Percentiles rank a stretch among this genome's conserved stretches.
Conservation (phyloP, 2,888 invertebrate species). For the Zonitis immaculata region DNA sequence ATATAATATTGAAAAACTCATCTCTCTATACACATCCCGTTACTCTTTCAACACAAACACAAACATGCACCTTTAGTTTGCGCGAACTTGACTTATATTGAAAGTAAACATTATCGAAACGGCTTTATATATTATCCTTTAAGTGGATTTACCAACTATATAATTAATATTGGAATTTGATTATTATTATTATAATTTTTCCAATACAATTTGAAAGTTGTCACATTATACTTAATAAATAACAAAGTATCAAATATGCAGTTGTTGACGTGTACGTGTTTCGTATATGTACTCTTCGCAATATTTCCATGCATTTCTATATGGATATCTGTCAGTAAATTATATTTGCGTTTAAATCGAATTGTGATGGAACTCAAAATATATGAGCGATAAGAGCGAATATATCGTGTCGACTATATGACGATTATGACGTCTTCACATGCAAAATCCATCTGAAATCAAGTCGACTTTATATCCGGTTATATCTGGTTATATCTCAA, state of each 20-base stretch:
- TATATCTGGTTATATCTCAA: too few species aligned
- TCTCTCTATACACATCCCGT: slow-evolving; percentile 10
- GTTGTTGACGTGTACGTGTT: slow-evolving; percentile 26
- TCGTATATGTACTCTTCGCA: slow-evolving; percentile 20
- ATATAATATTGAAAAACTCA: slow-evolving; percentile 37
- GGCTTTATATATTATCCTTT: neutral
- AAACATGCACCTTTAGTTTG: slow-evolving; percentile 30
- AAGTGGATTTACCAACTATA: slow-evolving; percentile 7
- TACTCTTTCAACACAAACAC: slow-evolving; percentile 22
- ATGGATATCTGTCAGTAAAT: slow-evolving; percentile 23
- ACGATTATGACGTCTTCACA: slow-evolving; percentile 19
- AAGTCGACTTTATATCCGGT: slow-evolving; percentile 25
- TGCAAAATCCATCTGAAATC: slow-evolving; percentile 22
- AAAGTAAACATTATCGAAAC: slow-evolving; percentile 28
- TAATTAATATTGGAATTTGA: slow-evolving; percentile 9
- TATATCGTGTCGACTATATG: too few species aligned
- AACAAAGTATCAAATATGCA: slow-evolving; percentile 29
- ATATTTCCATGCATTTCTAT: slow-evolving; percentile 21
- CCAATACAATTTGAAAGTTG: slow-evolving; percentile 24
- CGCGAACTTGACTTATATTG: slow-evolving; percentile 30
- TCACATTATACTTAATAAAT: slow-evolving; percentile 9
- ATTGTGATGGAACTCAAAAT: slow-evolving; percentile 19
- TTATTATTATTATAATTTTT: too few species aligned
- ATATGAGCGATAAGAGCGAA: too few species aligned
- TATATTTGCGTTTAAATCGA: slow-evolving; percentile 32